Evolutionary conservation across 2,888 invertebrate species (phyloP).

Genomic region (Agonopterix arenella): DNA sequence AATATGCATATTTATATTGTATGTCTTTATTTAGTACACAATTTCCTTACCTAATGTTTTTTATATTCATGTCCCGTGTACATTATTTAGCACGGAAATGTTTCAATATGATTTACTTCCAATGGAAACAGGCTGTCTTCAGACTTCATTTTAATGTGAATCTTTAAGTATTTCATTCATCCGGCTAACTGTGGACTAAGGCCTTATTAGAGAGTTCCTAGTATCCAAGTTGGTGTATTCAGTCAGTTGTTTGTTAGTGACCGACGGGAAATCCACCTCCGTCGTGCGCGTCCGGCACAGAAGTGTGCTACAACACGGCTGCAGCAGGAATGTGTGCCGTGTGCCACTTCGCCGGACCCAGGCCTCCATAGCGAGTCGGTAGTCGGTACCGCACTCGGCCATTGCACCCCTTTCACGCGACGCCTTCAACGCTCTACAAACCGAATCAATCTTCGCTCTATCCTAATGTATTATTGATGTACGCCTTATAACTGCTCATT

Average conservation of each 20-base stretch:
- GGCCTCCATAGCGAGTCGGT: constrained; percentile 13
- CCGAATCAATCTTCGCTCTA: constrained; percentile 44
- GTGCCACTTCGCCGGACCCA: constrained; percentile 28
- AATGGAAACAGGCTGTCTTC: too few relatives aligned
- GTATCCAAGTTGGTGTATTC: not conserved
- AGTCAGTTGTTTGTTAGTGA: constrained; percentile 3
- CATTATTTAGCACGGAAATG: too few relatives aligned
- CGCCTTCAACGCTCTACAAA: constrained; percentile 70
- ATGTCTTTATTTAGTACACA: too few relatives aligned
- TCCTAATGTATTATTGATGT: constrained; percentile 53
- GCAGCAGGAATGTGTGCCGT: constrained; percentile 44
- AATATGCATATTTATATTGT: too few relatives aligned
- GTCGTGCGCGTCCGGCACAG: constrained; percentile 47
- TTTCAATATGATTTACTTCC: too few relatives aligned
- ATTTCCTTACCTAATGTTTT: too few relatives aligned
- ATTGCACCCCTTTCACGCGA: constrained; percentile 72
- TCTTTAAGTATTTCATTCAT: too few relatives aligned
- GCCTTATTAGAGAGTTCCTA: too few relatives aligned
- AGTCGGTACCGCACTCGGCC: constrained; percentile 49
- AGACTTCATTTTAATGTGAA: too few relatives aligned
- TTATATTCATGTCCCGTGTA: too few relatives aligned
- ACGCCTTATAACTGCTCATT: constrained; percentile 25
- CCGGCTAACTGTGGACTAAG: too few relatives aligned
- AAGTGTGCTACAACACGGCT: constrained; percentile 48
- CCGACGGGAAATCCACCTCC: constrained; percentile 48